Base-by-base conservation (phyloP, 2,113 vertebrate species). In the Melanostigma gelatinosum region DNA sequence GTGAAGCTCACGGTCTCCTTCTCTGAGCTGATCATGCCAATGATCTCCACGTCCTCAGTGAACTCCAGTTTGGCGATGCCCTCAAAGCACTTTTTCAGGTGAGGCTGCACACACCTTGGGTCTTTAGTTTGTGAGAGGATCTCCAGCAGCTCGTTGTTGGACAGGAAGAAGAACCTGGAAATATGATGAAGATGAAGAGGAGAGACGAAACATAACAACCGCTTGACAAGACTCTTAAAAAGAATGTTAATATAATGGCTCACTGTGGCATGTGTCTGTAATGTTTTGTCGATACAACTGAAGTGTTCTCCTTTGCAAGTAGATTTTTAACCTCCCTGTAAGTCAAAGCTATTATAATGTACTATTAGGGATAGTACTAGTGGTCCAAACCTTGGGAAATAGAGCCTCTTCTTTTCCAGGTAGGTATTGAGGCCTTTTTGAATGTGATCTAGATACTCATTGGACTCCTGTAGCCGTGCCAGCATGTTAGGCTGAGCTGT, bases 11-110 rank as follows among this genome's bases (percentile, higher is more conserved):
- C 93, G 0, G 44, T 81, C 94, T 99, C 97, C 62, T 96, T 96
- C 92, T 99, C 97, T 1, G 97, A 98, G 90, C 97, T 98, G 88
- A 97, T 96, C 96, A 98, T 98, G 81, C 97, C 96, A 4, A 72
- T 9, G 6, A 99, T 97, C 69, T 94, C 95, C 90, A 96, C 40
- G 34, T 91, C 80, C 8, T 95, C 85, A 0, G 93, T 96, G 85
- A 98, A 97, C 32, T 97, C 94, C 79, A 99, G 94, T 72, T 94
- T 96, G 65, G 96, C 95, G 3, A 98, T 99, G 66, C 97, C 97
- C 90, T 99, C 96, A 87, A 99, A 99, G 90, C 97, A 99, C 84
- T 98, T 99, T 92, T 98, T 99, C 65, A 98, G 92, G 80, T 99
- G 97, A 0, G 97, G 97, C 76, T 99, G 97, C 3, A 99, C 97